phyloP scores from a whole-genome alignment of 2,113 vertebrate genomes.

The Scortum barcoo region DNA sequence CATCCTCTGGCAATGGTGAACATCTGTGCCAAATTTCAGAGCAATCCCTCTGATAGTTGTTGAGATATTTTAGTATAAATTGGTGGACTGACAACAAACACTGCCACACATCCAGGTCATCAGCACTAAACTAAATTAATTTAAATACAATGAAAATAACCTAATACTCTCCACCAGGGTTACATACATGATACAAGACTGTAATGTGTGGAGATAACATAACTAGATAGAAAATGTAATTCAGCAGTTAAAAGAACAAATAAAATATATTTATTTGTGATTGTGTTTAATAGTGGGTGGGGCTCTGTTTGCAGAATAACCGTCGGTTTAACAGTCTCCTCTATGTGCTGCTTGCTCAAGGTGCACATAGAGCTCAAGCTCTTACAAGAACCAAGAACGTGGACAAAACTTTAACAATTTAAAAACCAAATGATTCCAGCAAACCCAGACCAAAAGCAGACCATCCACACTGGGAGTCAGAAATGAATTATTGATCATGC shows the following conservation, averaged over 20 bases:
- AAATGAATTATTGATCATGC: conserved; percentile 52
- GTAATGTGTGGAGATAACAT: background rate
- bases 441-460: background rate
- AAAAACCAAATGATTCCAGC: conserved; percentile 18
- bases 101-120: background rate
- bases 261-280: background rate
- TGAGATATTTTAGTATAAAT: background rate
- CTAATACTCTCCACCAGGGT: background rate
- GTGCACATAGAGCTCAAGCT: too few species aligned
- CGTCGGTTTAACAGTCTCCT: background rate
- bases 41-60: background rate
- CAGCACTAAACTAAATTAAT: background rate
- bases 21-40: background rate
- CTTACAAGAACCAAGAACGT: background rate
- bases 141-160: background rate
- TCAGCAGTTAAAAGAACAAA: background rate
- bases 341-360: background rate
- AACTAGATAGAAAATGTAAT: too few species aligned
- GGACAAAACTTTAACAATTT: background rate
- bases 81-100: background rate
- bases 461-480: background rate
- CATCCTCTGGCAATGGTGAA: background rate
- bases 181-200: background rate
- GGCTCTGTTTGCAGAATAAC: background rate
- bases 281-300: background rate